Percentiles rank a stretch among this genome's conserved stretches.
phyloP scores from a whole-genome alignment of 2,113 vertebrate species.

The Laterallus jamaicensis region DNA sequence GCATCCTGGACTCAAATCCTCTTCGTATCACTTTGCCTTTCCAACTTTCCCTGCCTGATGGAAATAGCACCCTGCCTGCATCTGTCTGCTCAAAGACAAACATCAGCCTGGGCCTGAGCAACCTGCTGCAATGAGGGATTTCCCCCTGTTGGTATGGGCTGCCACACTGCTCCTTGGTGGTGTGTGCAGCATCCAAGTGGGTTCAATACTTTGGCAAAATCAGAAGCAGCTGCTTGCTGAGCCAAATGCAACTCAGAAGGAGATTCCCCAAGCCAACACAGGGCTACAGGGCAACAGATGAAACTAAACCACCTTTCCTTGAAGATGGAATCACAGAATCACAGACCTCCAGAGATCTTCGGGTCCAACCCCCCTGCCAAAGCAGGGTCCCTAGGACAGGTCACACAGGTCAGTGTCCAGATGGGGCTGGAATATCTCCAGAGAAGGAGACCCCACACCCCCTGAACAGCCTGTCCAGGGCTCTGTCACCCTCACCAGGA shows the following conservation, averaged over 20 bases:
- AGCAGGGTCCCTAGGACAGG: no score
- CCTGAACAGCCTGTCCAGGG: no score
- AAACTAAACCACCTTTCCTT: background rate
- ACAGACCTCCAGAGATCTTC: no score
- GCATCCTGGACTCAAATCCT: background rate
- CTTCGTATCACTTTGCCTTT: background rate
- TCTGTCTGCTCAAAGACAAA: background rate
- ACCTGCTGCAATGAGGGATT: background rate
- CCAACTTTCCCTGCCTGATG: background rate
- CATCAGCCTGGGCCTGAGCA: background rate
- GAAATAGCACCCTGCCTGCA: background rate
- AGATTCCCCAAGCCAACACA: background rate
- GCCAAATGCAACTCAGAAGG: background rate
- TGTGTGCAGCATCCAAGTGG: background rate
- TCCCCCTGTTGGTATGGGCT: rapidly evolving
- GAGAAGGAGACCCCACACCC: no score
- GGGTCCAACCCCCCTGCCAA: no score
- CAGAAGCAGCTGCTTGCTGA: background rate
- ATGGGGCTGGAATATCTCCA: no score
- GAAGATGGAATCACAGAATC: background rate
- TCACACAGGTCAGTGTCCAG: no score
- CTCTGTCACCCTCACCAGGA: no score
- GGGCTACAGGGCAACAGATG: background rate
- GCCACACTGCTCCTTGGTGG: rapidly evolving
- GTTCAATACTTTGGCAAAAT: background rate